phyloP scores from a whole-genome alignment of 2,113 vertebrate species.

The Mustela lutreola region DNA sequence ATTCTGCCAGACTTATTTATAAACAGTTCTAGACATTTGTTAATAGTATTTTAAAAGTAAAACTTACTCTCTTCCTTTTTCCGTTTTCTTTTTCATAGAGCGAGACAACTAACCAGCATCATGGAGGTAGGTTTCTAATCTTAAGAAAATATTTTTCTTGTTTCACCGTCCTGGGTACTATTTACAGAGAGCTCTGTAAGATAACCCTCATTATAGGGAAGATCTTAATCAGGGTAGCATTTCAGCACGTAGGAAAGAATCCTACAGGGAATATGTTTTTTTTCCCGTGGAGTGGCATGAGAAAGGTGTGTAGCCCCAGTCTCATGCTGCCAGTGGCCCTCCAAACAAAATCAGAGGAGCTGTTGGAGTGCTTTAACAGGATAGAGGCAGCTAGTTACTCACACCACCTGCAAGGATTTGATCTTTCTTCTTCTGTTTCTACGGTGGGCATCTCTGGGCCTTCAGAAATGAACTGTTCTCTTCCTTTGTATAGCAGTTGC shows the following conservation, averaged over 20 bases:
- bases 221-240: background rate
- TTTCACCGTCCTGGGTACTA: background rate
- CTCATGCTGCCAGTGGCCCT: background rate
- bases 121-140: conserved; percentile 64
- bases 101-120: conserved; percentile 42
- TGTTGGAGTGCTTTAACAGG: background rate
- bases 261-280: background rate
- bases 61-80: conserved; percentile 31
- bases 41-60: conserved; percentile 59
- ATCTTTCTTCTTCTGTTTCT: conserved; percentile 6
- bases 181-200: background rate
- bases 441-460: background rate
- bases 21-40: background rate
- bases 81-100: conserved; percentile 69
- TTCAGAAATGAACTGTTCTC: background rate
- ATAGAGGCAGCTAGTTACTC: background rate
- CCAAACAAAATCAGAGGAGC: background rate
- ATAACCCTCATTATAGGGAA: background rate
- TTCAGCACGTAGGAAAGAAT: conserved; percentile 10
- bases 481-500: conserved; percentile 38
- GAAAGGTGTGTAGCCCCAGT: background rate
- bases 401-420: background rate
- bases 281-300: background rate
- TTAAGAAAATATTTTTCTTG: conserved; percentile 10
- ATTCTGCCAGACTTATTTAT: background rate